A percentile compares a stretch with the other conserved stretches of the same genome.
phyloP scores from a whole-genome alignment of 2,113 vertebrate genomes.

The Tympanuchus pallidicinctus region DNA sequence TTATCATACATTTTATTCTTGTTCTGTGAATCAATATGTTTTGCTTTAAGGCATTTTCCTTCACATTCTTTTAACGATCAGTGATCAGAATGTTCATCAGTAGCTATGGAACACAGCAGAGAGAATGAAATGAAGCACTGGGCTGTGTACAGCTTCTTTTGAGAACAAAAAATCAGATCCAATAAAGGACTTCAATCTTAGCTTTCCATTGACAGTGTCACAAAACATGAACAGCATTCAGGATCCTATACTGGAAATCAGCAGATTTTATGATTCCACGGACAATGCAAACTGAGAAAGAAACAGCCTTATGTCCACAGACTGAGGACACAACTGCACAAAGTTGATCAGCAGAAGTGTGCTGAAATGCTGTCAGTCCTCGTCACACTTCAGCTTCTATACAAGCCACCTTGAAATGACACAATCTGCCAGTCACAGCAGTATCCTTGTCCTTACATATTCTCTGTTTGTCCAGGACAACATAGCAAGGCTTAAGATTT shows the following conservation, averaged over 20 bases:
- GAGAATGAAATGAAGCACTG: neutral
- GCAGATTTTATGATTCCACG: neutral
- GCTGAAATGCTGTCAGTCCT: neutral
- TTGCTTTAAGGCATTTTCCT: neutral
- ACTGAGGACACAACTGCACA: accelerated
- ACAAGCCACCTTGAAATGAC: neutral
- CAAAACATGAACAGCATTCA: neutral
- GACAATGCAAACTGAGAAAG: neutral
- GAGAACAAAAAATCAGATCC: neutral
- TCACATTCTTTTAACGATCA: neutral
- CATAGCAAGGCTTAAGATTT: accelerated
- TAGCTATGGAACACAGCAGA: neutral
- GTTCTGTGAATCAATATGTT: neutral
- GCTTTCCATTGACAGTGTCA: neutral
- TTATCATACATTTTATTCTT: neutral
- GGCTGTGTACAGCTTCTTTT: neutral
- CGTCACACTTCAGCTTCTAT: accelerated
- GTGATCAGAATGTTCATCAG: neutral
- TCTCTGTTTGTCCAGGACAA: neutral
- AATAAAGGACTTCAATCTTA: neutral
- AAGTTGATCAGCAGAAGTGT: neutral
- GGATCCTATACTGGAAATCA: neutral
- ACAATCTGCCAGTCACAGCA: neutral
- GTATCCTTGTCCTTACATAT: neutral
- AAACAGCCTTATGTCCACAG: neutral